Base-by-base conservation (phyloP, 2,797 vertebrate species). In the Acomys russatus region DNA sequence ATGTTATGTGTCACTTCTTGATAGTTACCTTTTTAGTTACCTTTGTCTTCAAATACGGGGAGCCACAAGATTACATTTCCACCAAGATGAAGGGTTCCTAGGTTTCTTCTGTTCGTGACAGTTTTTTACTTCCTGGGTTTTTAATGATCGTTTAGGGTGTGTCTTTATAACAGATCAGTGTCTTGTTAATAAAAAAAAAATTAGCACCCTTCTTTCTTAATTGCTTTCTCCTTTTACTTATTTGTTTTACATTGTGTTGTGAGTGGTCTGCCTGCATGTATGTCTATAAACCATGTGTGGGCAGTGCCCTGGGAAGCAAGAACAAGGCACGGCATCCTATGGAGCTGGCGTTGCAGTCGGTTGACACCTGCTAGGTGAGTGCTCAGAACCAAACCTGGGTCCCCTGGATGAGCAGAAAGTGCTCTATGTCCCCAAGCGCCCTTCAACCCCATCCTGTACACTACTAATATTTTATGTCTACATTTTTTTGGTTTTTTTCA, bases 161-260 rank as follows among this genome's bases (percentile, higher is more conserved):
- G 23, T 77, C 30, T 91, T 96, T 76, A 87, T 20, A 33, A 9
- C 54, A 22, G 23, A n/a, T 28, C 71, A 25, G 35, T 63, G 10
- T 77, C 94, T 92, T 25, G 70, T 66, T 38, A 59, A 51, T 89
- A 73, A 85, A 94, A 91, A 85, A 15, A 79, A n/a, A 94, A 91
- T 82, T 20, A 80, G 33, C 12, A 70, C 4, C 82, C 28, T 87
- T 35, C 61, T 78, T 68, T 51, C 10, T 54, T 23, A 51, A 30
- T 66, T 85, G 23, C 22, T n/a, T 33, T 59, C 18, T 44, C 18
- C 56, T 66, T 33, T 15, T 12, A 17, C 25, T 77, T 51, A 17
- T 85, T 49, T 68, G 63, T n/a, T 85, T 68, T 68, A 22, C 44
- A 49, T 51, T 66, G 25, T 11, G 8, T 49, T 84, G 9, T 0